These are phyloP conservation scores for Lytechinus variegatus DNA, from an alignment of 35 echinoderm and acorn worm species.

Conservation along the genomic window DNA sequence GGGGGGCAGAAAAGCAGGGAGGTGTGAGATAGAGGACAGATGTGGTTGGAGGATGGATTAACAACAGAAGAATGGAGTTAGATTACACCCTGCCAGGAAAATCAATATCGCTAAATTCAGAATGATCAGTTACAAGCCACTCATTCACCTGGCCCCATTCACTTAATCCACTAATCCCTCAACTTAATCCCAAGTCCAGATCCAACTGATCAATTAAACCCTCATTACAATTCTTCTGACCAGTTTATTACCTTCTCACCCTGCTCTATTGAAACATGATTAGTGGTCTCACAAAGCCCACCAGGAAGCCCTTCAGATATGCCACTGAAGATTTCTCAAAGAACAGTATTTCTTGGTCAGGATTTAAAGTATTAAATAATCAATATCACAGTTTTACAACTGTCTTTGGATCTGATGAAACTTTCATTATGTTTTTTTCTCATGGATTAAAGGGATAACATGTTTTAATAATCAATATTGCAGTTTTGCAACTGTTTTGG, in stretches of 20 bases:
- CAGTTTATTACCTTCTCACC: not conserved
- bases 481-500: no score
- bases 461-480: no score
- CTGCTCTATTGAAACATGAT: not conserved
- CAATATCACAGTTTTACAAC: not conserved
- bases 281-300: not conserved
- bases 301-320: not conserved
- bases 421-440: no score
- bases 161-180: not conserved
- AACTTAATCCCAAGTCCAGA: not conserved
- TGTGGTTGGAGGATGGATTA: no score
- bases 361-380: not conserved
- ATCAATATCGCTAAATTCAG: not conserved
- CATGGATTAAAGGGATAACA: no score
- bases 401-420: not conserved
- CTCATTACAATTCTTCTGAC: not conserved
- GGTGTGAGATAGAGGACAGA: no score
- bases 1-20: not conserved
- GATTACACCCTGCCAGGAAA: not conserved
- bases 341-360: not conserved
- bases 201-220: not conserved
- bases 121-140: not conserved
- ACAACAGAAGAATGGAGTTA: not conserved
- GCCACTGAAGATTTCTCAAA: not conserved
- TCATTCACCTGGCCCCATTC: not conserved